These are phyloP conservation scores for Tursiops truncatus DNA, from an alignment of 2,113 vertebrate genomes.

Conservation along the genomic window DNA sequence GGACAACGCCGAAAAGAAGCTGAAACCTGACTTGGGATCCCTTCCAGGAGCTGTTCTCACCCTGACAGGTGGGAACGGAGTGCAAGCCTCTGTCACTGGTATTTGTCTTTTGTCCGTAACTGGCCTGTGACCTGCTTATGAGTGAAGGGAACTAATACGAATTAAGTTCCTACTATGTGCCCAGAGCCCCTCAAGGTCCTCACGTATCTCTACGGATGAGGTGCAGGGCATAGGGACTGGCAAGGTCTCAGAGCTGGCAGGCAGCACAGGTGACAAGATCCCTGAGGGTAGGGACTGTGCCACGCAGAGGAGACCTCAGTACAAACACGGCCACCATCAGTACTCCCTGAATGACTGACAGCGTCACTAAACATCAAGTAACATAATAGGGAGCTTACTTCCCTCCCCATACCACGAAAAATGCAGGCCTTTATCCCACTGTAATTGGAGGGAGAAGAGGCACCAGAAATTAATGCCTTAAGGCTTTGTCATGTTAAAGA, in stretches of 20 bases:
- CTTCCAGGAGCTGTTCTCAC: not conserved
- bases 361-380: not conserved
- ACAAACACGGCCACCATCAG: not conserved
- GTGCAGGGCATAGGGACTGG: rapidly evolving
- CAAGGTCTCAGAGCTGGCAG: not conserved
- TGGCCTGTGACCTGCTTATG: not conserved
- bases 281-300: rapidly evolving
- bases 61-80: rapidly evolving
- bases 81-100: rapidly evolving
- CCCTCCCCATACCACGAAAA: not conserved
- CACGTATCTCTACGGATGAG: rapidly evolving
- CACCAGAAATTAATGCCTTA: not conserved
- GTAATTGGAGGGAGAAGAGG: not conserved
- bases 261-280: too few species aligned
- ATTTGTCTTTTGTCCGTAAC: not conserved
- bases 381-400: not conserved
- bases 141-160: not conserved
- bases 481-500: too few species aligned
- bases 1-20: not conserved
- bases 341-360: rapidly evolving
- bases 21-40: not conserved
- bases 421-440: not conserved
- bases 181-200: not conserved
- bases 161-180: not conserved
- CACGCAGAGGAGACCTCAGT: rapidly evolving